Evolutionary conservation across 2,113 vertebrate genomes (phyloP).

Genomic region (Gasterosteus nipponicus): DNA sequence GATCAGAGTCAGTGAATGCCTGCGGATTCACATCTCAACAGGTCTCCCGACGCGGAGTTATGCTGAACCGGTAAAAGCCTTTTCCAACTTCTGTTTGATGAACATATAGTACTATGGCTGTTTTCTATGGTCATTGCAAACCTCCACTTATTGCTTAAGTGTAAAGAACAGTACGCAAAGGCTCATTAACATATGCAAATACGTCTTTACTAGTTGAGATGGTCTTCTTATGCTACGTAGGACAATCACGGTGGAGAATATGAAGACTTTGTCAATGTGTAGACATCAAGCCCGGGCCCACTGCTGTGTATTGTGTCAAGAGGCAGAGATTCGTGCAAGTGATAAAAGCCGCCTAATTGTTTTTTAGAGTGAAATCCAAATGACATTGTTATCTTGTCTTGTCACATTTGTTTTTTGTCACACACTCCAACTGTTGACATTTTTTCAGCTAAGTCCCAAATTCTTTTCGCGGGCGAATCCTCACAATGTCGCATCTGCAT

Average conservation of each 20-base stretch:
- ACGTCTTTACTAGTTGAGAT: constrained; percentile 63
- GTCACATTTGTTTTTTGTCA: constrained; percentile 61
- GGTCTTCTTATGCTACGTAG: constrained; percentile 56
- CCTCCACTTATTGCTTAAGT: constrained; percentile 36
- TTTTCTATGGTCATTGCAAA: constrained; percentile 63
- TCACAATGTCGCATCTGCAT: constrained; percentile 54
- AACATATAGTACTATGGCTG: constrained; percentile 53
- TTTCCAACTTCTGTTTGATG: constrained; percentile 35
- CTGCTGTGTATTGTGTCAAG: constrained; percentile 63
- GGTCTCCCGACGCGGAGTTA: constrained; percentile 55
- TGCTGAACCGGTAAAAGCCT: constrained; percentile 31
- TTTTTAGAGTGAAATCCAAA: constrained; percentile 67
- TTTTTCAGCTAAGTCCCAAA: constrained; percentile 52
- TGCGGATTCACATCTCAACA: constrained; percentile 74
- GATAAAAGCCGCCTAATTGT: constrained; percentile 73
- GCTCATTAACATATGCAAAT: constrained; percentile 63
- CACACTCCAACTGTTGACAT: constrained; percentile 59
- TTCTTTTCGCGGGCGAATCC: constrained; percentile 54
- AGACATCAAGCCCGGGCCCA: constrained; percentile 45
- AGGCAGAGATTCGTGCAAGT: constrained; percentile 56
- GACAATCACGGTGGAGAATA: constrained; percentile 49
- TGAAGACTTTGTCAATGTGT: constrained; percentile 50
- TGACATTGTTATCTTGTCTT: constrained; percentile 71
- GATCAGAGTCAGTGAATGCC: constrained; percentile 74
- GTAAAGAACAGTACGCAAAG: constrained; percentile 55